phyloP scores from a whole-genome alignment of 2,797 vertebrate species.

The Chromis chromis region DNA sequence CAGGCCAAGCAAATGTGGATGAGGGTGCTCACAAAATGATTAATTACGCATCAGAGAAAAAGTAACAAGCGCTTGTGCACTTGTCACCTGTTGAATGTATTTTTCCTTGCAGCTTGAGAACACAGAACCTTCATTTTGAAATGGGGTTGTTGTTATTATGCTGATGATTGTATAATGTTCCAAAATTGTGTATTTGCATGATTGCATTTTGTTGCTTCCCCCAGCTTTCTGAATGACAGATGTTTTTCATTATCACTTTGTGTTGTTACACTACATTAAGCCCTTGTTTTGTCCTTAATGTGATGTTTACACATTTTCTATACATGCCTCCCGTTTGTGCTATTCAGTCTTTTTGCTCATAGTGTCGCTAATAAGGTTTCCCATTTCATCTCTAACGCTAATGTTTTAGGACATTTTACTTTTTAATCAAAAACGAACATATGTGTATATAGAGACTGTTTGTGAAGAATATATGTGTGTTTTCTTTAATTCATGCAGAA shows the following conservation, averaged over 20 bases:
- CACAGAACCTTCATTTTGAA: not conserved
- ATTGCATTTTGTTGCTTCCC: constrained; percentile 2
- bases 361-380: not conserved
- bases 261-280: constrained; percentile 1
- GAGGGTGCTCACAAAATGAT: constrained; percentile 18
- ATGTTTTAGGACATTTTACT: not conserved
- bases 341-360: constrained; percentile 4
- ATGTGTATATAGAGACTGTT: not conserved
- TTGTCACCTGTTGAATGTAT: constrained; percentile 11
- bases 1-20: constrained; percentile 4
- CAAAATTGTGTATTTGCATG: not conserved
- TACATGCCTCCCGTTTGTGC: not conserved
- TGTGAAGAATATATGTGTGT: constrained; percentile 24
- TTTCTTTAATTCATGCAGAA: constrained; percentile 86
- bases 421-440: not conserved
- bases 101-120: constrained; percentile 4
- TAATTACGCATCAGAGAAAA: not conserved
- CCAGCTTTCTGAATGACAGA: constrained; percentile 4
- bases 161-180: constrained; percentile 7
- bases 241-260: not conserved
- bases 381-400: not conserved
- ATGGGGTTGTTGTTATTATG: not conserved
- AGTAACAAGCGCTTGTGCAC: constrained; percentile 5
- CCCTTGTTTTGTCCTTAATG: not conserved
- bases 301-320: constrained; percentile 5